Conservation (phyloP, 2,888 invertebrate species). For the Melipona beecheii region DNA sequence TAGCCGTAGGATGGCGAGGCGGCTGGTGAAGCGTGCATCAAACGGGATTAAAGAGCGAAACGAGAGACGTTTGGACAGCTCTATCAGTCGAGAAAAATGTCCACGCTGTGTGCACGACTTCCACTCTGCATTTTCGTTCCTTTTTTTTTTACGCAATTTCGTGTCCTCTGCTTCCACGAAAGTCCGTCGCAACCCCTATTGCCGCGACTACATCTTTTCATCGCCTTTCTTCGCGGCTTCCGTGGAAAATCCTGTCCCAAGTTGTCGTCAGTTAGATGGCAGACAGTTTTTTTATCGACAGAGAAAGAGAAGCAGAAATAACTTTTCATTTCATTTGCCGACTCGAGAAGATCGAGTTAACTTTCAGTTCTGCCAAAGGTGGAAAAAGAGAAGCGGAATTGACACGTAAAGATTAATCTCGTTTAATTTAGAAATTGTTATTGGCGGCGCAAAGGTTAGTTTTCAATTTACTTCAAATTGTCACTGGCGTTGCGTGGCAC, state of each 20-base stretch:
- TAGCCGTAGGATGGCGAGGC: constrained; percentile 3
- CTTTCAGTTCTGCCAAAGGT: too few relatives aligned
- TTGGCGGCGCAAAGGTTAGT: constrained; percentile 33
- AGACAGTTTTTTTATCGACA: too few relatives aligned
- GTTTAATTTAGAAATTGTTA: background rate
- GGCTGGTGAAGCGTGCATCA: constrained; percentile 28
- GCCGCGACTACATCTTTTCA: background rate
- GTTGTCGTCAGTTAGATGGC: too few relatives aligned
- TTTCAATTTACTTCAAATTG: constrained; percentile 11
- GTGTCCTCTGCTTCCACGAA: background rate
- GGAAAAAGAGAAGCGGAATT: too few relatives aligned
- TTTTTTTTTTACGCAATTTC: constrained; percentile 7
- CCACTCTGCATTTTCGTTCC: background rate
- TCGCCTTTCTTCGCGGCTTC: background rate
- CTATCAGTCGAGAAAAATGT: constrained; percentile 48
- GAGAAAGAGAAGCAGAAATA: too few relatives aligned
- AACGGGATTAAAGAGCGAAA: constrained; percentile 54
- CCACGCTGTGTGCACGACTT: constrained; percentile 21
- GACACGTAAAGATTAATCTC: too few relatives aligned
- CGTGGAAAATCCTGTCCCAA: background rate
- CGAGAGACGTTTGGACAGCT: constrained; percentile 51
- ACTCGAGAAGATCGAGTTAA: too few relatives aligned
- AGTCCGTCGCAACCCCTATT: background rate
- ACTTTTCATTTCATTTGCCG: too few relatives aligned
- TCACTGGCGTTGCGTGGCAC: too few relatives aligned